A percentile compares a stretch with the other conserved stretches of the same genome.
These are phyloP conservation scores for Aphelenchoides besseyi DNA, from an alignment of 1,140 invertebrate genomes.

Conservation along the genomic window DNA sequence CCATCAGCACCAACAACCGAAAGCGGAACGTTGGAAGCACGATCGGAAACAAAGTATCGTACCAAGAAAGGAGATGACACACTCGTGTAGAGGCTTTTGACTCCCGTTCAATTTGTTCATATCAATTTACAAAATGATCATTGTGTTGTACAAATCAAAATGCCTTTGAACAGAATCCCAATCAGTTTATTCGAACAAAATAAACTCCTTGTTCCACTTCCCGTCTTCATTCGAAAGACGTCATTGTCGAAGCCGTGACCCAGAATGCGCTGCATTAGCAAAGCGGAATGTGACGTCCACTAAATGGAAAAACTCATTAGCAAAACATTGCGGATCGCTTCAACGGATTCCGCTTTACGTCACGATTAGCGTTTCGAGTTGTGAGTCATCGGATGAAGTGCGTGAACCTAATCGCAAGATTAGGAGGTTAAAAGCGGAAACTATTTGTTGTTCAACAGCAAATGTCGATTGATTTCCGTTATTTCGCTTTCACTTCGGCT, in stretches of 20 bases:
- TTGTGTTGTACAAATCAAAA: background rate
- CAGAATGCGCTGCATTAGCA: background rate
- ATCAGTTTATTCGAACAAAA: background rate
- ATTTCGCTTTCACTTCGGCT: background rate
- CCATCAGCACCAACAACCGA: background rate
- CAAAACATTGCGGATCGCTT: too few relatives aligned
- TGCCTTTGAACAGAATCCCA: background rate
- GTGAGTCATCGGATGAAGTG: background rate
- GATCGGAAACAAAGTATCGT: background rate
- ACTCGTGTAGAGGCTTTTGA: background rate
- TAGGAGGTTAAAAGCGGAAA: background rate
- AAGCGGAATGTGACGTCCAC: background rate
- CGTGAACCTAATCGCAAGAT: background rate
- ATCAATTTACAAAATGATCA: background rate
- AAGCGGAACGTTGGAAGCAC: background rate
- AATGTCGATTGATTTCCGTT: too few relatives aligned
- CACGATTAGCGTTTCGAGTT: too few relatives aligned
- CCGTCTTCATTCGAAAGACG: background rate
- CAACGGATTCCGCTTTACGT: too few relatives aligned
- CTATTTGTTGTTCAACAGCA: too few relatives aligned
- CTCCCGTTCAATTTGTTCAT: background rate
- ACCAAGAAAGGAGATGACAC: constrained; percentile 5
- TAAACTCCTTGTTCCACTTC: background rate
- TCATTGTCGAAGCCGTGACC: background rate
- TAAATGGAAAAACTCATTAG: background rate